These are phyloP conservation scores for Coenonympha glycerion DNA, from an alignment of 2,888 invertebrate species.

Conservation along the genomic window DNA sequence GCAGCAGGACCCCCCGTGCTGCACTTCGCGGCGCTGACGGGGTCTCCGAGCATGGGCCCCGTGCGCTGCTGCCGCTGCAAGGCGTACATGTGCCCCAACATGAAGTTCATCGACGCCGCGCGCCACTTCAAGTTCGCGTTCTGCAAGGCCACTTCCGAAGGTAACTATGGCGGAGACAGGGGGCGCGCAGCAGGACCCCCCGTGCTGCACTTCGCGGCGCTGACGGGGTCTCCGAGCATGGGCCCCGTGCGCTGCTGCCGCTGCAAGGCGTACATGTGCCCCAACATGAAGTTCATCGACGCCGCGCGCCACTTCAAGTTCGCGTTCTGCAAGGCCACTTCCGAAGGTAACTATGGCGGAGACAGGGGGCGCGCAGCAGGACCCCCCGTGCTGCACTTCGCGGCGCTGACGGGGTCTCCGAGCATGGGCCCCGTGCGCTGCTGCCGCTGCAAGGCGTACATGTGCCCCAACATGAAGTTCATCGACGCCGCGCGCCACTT, in stretches of 20 bases:
- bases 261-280: constrained; percentile 99
- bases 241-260: constrained; percentile 97
- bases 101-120: constrained; percentile 99
- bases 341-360: constrained; percentile 95
- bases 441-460: constrained; percentile 98
- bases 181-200: constrained; percentile 88
- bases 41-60: constrained; percentile 81
- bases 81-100: constrained; percentile 99
- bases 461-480: constrained; percentile 99
- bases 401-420: constrained; percentile 78
- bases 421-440: constrained; percentile 94
- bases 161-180: too few relatives aligned
- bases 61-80: constrained; percentile 98
- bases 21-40: constrained; percentile 87
- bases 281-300: constrained; percentile 98
- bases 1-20: constrained; percentile 89
- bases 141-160: constrained; percentile 96
- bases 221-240: constrained; percentile 63
- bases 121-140: constrained; percentile 96
- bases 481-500: constrained; percentile 97
- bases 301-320: constrained; percentile 97
- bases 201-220: constrained; percentile 93
- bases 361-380: too few relatives aligned
- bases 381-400: constrained; percentile 94
- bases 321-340: constrained; percentile 95